These are phyloP conservation scores for Rhamphomyia laevipes DNA, from an alignment of 2,888 invertebrate genomes.

Conservation along the genomic window DNA sequence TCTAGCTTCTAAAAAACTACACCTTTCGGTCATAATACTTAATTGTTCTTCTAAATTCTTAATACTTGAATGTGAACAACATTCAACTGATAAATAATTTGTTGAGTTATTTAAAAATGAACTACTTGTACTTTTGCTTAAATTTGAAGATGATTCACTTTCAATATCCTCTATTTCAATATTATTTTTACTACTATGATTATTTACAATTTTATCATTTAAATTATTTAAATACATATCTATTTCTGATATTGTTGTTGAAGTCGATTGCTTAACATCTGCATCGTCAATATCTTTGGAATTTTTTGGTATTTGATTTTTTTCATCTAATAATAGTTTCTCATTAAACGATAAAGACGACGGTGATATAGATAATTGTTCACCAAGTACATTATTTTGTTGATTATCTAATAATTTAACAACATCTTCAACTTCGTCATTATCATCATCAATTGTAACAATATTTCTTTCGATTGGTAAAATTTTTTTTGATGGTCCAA, in stretches of 20 bases:
- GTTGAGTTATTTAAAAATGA: neutral
- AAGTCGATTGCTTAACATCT: neutral
- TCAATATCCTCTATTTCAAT: constrained; percentile 9
- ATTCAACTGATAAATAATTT: constrained; percentile 22
- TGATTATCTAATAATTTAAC: neutral
- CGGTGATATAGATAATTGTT: neutral
- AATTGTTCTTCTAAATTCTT: constrained; percentile 25
- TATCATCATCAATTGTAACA: constrained; percentile 17
- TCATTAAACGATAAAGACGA: neutral
- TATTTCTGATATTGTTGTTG: neutral
- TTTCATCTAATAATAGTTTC: neutral
- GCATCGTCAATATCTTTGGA: neutral
- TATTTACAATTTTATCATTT: neutral
- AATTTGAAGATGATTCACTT: constrained; percentile 32
- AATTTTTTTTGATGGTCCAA: constrained; percentile 36
- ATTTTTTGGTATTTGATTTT: neutral
- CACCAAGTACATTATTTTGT: neutral
- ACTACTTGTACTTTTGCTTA: constrained; percentile 21
- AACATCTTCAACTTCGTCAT: neutral
- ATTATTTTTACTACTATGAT: neutral
- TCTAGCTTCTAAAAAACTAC: constrained; percentile 29
- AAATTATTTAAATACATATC: neutral
- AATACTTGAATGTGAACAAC: neutral
- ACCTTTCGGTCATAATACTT: constrained; percentile 27
- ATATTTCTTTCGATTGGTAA: constrained; percentile 29